A percentile compares a stretch with the other conserved stretches of the same genome.
phyloP scores from a whole-genome alignment of 2,113 vertebrate species.

The rabbit (Oryctolagus cuniculus) region mOryCun1.1 NC_091445.1:60880001-60880500 shows the following conservation, averaged over 20 bases:
- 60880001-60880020: neutral
- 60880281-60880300: neutral
- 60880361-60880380: neutral
- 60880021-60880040: neutral
- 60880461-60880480: neutral
- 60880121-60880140: slow-evolving; percentile 18
- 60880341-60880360: neutral
- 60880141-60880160: neutral
- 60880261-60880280: neutral
- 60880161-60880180: neutral
- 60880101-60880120: neutral
- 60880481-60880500: neutral
- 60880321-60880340: neutral
- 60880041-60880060: neutral
- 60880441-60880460: neutral
- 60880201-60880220: neutral
- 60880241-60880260: neutral
- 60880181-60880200: neutral
- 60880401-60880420: neutral
- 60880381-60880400: neutral
- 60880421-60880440: neutral
- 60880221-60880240: slow-evolving; percentile 28
- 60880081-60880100: neutral
- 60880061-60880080: neutral
- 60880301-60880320: neutral